These are phyloP conservation scores for Ectemnius lituratus DNA, from an alignment of 2,888 invertebrate genomes.

Conservation along the genomic window DNA sequence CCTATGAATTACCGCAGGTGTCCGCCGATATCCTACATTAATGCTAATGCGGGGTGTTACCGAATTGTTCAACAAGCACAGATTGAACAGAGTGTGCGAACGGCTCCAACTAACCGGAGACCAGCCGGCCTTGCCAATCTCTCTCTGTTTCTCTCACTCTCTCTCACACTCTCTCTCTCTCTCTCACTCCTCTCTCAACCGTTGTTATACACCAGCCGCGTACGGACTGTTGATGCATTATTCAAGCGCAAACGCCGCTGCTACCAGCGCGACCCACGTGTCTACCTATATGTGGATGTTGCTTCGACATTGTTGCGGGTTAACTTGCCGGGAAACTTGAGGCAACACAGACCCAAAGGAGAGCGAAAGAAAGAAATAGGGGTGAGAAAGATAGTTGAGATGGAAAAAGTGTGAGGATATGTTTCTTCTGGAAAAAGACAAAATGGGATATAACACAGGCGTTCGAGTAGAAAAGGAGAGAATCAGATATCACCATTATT, in stretches of 20 bases:
- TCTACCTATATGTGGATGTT: constrained; percentile 49
- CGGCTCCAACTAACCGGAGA: neutral
- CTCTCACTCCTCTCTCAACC: neutral
- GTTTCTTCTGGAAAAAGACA: neutral
- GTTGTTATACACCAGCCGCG: constrained; percentile 65
- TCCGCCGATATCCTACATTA: constrained; percentile 70
- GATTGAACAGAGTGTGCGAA: constrained; percentile 66
- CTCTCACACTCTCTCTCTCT: constrained; percentile 10
- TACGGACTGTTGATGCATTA: constrained; percentile 75
- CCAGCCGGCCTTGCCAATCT: constrained; percentile 9
- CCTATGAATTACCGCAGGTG: constrained; percentile 72
- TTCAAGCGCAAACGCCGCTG: constrained; percentile 72
- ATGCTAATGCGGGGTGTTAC: constrained; percentile 72
- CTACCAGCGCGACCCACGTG: constrained; percentile 4
- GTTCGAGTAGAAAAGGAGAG: too few relatives aligned
- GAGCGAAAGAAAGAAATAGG: constrained; percentile 6
- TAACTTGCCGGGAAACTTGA: constrained; percentile 74
- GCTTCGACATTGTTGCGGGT: constrained; percentile 68
- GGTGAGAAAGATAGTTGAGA: neutral
- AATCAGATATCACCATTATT: too few relatives aligned
- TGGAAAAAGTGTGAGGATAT: constrained; percentile 1
- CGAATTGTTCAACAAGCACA: constrained; percentile 73
- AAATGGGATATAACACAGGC: neutral
- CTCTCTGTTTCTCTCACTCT: neutral
- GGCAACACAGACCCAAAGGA: constrained; percentile 24